phyloP scores from a whole-genome alignment of 1,140 invertebrate genomes.

The Lamellibrachia luymesi region DNA sequence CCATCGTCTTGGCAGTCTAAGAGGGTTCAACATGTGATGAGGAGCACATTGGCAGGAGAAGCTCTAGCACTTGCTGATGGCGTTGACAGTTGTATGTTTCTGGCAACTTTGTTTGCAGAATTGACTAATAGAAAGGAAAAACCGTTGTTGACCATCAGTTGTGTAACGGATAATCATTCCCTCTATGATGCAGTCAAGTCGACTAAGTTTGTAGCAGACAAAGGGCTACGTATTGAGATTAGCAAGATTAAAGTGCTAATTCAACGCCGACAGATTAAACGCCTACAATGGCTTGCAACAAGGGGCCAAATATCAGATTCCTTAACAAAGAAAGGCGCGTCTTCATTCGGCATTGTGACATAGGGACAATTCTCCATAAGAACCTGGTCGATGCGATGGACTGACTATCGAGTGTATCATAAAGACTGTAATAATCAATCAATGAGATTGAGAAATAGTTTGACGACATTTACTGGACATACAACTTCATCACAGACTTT shows the following conservation, averaged over 20 bases:
- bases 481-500: too few species aligned
- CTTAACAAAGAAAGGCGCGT: too few species aligned
- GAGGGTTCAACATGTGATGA: not conserved
- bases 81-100: not conserved
- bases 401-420: too few species aligned
- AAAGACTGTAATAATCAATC: too few species aligned
- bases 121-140: not conserved
- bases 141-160: conserved; percentile 8
- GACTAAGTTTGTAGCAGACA: conserved; percentile 29
- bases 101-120: not conserved
- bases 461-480: too few species aligned
- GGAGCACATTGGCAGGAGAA: conserved; percentile 18
- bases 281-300: not conserved
- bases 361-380: too few species aligned
- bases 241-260: conserved; percentile 26
- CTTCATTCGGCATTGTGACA: too few species aligned
- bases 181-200: conserved; percentile 27
- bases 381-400: too few species aligned
- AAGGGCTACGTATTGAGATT: conserved; percentile 27
- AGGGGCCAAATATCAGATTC: too few species aligned
- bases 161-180: conserved; percentile 25
- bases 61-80: conserved; percentile 14
- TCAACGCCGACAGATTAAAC: conserved; percentile 15
- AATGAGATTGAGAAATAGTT: too few species aligned
- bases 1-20: not conserved